phyloP scores from a whole-genome alignment of 2,888 invertebrate genomes.

The Melieria picta region DNA sequence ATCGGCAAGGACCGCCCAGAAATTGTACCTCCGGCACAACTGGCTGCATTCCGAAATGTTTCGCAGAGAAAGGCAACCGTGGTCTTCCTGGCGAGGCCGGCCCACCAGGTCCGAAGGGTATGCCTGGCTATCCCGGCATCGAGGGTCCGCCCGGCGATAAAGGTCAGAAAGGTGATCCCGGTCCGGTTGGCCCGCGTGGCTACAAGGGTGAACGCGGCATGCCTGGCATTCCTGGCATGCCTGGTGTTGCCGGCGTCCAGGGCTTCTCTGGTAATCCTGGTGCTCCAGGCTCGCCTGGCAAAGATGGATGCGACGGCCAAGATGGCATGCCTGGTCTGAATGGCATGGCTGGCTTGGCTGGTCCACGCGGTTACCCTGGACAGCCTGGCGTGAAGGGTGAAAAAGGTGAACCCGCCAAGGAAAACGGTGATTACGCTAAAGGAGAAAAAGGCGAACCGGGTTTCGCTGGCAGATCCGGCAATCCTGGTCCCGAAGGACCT shows the following conservation, averaged over 20 bases:
- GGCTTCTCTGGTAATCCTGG: constrained; percentile 68
- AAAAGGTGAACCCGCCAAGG: constrained; percentile 81
- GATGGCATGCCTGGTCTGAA: constrained; percentile 81
- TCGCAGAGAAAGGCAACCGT: constrained; percentile 86
- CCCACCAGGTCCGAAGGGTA: constrained; percentile 77
- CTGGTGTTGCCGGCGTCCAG: constrained; percentile 71
- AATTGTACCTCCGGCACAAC: constrained; percentile 74
- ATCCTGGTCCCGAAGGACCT: constrained; percentile 59
- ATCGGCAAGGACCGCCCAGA: constrained; percentile 65
- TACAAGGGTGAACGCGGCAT: constrained; percentile 87
- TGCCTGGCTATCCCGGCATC: constrained; percentile 81
- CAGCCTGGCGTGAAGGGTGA: constrained; percentile 69
- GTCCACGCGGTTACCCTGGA: constrained; percentile 78
- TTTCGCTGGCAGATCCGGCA: constrained; percentile 61
- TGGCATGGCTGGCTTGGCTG: constrained; percentile 77
- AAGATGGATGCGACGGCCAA: constrained; percentile 96
- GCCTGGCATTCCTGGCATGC: constrained; percentile 87
- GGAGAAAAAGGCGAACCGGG: constrained; percentile 86
- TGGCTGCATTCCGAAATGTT: constrained; percentile 85
- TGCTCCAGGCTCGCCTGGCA: constrained; percentile 81
- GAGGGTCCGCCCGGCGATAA: constrained; percentile 89
- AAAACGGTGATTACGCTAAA: constrained; percentile 70
- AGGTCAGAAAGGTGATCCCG: constrained; percentile 88
- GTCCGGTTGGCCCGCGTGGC: constrained; percentile 83
- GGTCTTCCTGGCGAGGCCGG: constrained; percentile 81